Evolutionary conservation across 2,888 invertebrate genomes (phyloP), one percentile per base, ranked within the genome.

Genomic region (Macrophya alboannulata): DNA sequence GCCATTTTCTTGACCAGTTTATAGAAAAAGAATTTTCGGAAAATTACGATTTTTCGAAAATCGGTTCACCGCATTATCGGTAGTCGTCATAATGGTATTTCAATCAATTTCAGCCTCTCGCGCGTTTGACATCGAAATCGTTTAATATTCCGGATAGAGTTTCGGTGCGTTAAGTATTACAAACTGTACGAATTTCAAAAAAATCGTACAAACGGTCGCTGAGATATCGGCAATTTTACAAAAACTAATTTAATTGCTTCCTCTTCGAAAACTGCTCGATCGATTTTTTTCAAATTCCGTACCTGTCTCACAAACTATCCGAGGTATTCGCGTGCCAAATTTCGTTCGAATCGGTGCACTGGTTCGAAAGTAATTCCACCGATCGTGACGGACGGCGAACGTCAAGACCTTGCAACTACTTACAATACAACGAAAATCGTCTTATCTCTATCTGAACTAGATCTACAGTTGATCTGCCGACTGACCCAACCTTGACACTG

Each of bases 401-500:
- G 68, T 68, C 37, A 68, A 68, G 68, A 68, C 68, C 68, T 37
- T 68, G 37, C 37, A 37, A 68, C 6, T 37, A 6, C 68, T 10
- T 15, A 37, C 17, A 15, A 10, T 17, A 37, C 4, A 37, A 68
- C 15, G 37, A 37, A 8, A 68, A 68, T 68, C 68, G 37, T 17
- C 5, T 68, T 37, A 55, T 68, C 68, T 68, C 25, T 37, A 15
- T 68, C 15, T 31, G 12, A 37, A 37, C 68, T 15, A 37, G 43
- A 55, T 77, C 55, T 77, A 51, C 37, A 25, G 31, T 77, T 48
- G 77, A 77, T 77, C 77, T 55, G 55, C 51, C 68, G 37, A 37
- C 79, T 89, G 90, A 90, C 88, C 89, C 88, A 90, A 91, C 91
- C 91, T 91, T 91, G 91, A 91, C 91, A 91, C 89, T 91, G 91